Percentiles rank a stretch among this genome's conserved stretches.
These are phyloP conservation scores for Trichomalopsis sarcophagae DNA, from an alignment of 1,140 invertebrate species.

Conservation along the genomic window DNA sequence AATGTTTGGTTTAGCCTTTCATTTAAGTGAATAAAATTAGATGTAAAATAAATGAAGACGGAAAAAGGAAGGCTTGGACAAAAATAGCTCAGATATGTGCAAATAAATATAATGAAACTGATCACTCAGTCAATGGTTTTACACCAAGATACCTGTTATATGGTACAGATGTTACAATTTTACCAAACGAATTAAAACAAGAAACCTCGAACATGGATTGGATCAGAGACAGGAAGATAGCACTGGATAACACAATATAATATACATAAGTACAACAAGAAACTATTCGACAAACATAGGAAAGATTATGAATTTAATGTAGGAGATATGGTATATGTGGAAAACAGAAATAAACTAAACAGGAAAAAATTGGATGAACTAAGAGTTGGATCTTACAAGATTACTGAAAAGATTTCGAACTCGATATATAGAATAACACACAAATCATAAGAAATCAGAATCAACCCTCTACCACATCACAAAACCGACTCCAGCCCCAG, in stretches of 20 bases:
- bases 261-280: slow-evolving; percentile 58
- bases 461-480: too few species aligned
- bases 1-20: too few species aligned
- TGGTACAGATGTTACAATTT: slow-evolving; percentile 18
- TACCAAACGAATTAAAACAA: slow-evolving; percentile 43
- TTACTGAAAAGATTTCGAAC: slow-evolving; percentile 18
- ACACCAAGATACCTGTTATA: slow-evolving; percentile 44
- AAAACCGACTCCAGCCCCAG: too few species aligned
- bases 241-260: slow-evolving; percentile 54
- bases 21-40: slow-evolving; percentile 52
- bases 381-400: slow-evolving; percentile 54
- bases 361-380: slow-evolving; percentile 47
- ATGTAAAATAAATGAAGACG: slow-evolving; percentile 51
- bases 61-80: slow-evolving; percentile 41
- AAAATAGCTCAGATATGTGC: slow-evolving; percentile 39
- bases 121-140: slow-evolving; percentile 40
- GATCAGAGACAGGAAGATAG: slow-evolving; percentile 30
- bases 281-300: slow-evolving; percentile 53
- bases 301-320: slow-evolving; percentile 51
- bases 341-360: slow-evolving; percentile 58
- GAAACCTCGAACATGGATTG: background rate
- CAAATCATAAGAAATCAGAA: too few species aligned
- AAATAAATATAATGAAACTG: slow-evolving; percentile 30
- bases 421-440: slow-evolving; percentile 47
- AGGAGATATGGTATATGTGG: slow-evolving; percentile 55